Conservation (phyloP, 2,888 invertebrate genomes). For the Cephus sareptanus region DNA sequence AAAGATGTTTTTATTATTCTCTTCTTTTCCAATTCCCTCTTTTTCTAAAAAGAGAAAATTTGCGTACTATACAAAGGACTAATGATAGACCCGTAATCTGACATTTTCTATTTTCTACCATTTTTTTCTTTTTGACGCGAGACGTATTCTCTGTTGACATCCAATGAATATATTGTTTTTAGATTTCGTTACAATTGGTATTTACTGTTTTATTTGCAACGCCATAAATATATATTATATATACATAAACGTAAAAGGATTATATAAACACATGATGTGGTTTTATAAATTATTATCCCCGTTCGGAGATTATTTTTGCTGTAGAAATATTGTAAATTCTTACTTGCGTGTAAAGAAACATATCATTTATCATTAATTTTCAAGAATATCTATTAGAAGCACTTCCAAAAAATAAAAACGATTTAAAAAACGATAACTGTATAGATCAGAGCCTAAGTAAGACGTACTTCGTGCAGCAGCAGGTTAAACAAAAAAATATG, state of each 20-base stretch:
- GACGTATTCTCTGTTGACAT: conserved; percentile 8
- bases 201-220: conserved; percentile 13
- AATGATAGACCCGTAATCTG: conserved; percentile 14
- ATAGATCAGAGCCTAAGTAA: conserved; percentile 42
- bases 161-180: conserved; percentile 2
- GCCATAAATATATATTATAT: conserved; percentile 8
- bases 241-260: neutral
- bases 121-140: conserved; percentile 8
- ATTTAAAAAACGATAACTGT: conserved; percentile 28
- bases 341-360: conserved; percentile 15
- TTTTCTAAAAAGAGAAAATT: conserved; percentile 33
- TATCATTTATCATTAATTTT: conserved; percentile 21
- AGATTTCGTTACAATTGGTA: conserved; percentile 4
- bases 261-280: conserved; percentile 5
- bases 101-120: conserved; percentile 25
- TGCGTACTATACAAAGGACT: neutral
- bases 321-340: conserved; percentile 27
- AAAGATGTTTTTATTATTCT: conserved; percentile 56
- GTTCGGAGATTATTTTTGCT: conserved; percentile 18
- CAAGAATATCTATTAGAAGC: conserved; percentile 20
- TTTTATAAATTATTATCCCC: conserved; percentile 16
- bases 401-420: neutral
- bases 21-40: conserved; percentile 18
- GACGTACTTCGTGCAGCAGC: conserved; percentile 25
- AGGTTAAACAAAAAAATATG: conserved; percentile 14